Percentiles rank a stretch among this genome's conserved stretches.
Evolutionary conservation across 2,888 invertebrate species (phyloP).

Genomic region (Archips crataeganus): DNA sequence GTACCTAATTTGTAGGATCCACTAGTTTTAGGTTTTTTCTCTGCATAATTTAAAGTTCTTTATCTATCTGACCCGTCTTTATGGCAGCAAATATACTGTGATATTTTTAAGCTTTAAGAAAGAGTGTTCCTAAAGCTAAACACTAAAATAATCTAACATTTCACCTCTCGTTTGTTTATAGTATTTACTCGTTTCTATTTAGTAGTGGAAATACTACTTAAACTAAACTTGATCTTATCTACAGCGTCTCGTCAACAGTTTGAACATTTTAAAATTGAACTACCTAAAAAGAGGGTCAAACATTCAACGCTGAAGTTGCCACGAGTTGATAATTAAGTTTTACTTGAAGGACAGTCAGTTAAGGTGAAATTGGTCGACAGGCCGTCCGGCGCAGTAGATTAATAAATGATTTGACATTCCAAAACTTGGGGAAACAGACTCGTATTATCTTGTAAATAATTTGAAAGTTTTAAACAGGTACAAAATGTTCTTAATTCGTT

Average conservation of each 20-base stretch:
- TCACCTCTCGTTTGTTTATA: too few relatives aligned
- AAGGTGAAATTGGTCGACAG: constrained; percentile 51
- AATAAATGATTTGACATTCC: constrained; percentile 69
- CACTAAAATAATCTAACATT: too few relatives aligned
- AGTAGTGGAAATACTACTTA: too few relatives aligned
- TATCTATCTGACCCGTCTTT: too few relatives aligned
- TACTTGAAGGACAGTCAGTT: constrained; percentile 54
- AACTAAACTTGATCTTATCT: not conserved
- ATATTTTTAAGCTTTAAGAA: too few relatives aligned
- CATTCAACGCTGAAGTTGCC: constrained; percentile 10
- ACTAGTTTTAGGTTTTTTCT: too few relatives aligned
- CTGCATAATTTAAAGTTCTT: too few relatives aligned
- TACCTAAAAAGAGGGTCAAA: constrained; percentile 26
- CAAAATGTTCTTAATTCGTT: constrained; percentile 22
- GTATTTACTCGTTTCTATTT: too few relatives aligned
- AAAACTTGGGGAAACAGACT: constrained; percentile 64
- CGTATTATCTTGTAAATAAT: constrained; percentile 33
- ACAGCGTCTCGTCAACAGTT: not conserved
- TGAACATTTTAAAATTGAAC: not conserved
- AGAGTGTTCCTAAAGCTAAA: too few relatives aligned
- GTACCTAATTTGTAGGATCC: too few relatives aligned
- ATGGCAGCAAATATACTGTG: too few relatives aligned
- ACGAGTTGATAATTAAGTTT: constrained; percentile 52
- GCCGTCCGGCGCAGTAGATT: constrained; percentile 57
- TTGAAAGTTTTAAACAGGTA: constrained; percentile 18